These are phyloP conservation scores for Heliconius erato DNA, from an alignment of 2,888 invertebrate species.

Conservation along the genomic window DNA sequence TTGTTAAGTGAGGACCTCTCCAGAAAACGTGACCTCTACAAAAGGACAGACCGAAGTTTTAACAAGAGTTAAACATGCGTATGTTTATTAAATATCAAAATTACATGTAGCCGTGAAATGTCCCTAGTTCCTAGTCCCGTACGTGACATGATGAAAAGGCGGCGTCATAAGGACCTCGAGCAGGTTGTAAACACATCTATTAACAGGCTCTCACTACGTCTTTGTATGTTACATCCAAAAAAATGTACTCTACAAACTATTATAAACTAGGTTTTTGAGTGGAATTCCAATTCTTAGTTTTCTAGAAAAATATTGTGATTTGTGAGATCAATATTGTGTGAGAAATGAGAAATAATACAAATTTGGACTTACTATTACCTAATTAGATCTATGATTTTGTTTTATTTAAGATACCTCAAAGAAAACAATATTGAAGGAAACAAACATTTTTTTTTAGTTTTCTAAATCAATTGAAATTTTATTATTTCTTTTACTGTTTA, in stretches of 20 bases:
- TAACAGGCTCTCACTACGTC: conserved; percentile 72
- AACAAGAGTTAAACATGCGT: conserved; percentile 61
- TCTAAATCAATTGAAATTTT: too few species aligned
- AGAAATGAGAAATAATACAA: too few species aligned
- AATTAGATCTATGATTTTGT: too few species aligned
- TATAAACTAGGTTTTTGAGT: neutral
- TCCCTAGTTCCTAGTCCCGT: conserved; percentile 65
- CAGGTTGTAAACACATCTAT: conserved; percentile 83
- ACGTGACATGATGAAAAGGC: conserved; percentile 80
- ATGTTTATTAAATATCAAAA: conserved; percentile 71
- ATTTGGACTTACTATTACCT: too few species aligned
- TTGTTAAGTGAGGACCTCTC: conserved; percentile 76
- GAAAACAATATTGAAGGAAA: too few species aligned
- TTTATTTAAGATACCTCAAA: too few species aligned
- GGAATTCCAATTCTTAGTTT: neutral
- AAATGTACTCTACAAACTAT: neutral
- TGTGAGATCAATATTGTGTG: neutral
- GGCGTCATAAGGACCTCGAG: conserved; percentile 66
- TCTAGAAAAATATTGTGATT: neutral
- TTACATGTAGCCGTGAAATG: conserved; percentile 69
- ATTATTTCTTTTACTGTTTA: too few species aligned
- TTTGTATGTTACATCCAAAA: conserved; percentile 57
- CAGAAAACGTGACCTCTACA: conserved; percentile 80
- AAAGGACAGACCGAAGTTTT: conserved; percentile 65
- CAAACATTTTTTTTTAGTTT: too few species aligned